Evolutionary conservation across 2,797 vertebrate genomes (phyloP), one percentile per base, ranked within the genome.

Genomic region (Epinephelus malabaricus): DNA sequence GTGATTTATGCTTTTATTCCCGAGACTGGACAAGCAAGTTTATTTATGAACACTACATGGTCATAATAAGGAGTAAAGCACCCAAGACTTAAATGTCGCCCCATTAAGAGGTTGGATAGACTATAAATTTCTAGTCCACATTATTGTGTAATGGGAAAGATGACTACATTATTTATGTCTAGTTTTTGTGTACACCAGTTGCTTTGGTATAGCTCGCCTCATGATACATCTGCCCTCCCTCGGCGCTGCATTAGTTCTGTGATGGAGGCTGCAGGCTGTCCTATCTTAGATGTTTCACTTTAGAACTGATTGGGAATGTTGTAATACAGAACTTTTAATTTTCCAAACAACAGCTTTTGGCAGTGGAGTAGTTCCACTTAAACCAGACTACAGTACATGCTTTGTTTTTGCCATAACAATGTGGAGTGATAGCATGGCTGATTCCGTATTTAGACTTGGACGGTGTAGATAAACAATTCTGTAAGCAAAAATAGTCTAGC

Each of bases 141-240:
- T 90, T 82, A 82, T 72, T 65, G 51, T 14, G 66, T 88, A 74
- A 83, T 82, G 34, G 30, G 34, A 88, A 82, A 72, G 56, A 83
- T 74, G 74, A 81, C 54, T 84, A 45, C 69, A 91, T 79, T 82
- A 88, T 88, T 91, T 69, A 87, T 88, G 53, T 56, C 30, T 64
- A 10, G 53, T 81, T 79, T 86, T 47, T 76, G 23, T 88, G 63
- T 85, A 79, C n/a, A 55, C 34, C 63, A 50, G 53, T 63, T 69
- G 77, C 54, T 63, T 69, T 80, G 76, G 73, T 75, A 80, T 60
- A 23, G 59, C 49, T 43, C 38, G 40, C 56, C 55, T 21, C 23
- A 60, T 30, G 61, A 69, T 82, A 59, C 70, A 82, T 53, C 70
- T 81, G 69, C 54, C 72, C 46, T 78, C 69, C 63, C 62, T 82